Base-by-base conservation (phyloP, 2,888 invertebrate genomes). In the Hirtodrosophila confusa region DNA sequence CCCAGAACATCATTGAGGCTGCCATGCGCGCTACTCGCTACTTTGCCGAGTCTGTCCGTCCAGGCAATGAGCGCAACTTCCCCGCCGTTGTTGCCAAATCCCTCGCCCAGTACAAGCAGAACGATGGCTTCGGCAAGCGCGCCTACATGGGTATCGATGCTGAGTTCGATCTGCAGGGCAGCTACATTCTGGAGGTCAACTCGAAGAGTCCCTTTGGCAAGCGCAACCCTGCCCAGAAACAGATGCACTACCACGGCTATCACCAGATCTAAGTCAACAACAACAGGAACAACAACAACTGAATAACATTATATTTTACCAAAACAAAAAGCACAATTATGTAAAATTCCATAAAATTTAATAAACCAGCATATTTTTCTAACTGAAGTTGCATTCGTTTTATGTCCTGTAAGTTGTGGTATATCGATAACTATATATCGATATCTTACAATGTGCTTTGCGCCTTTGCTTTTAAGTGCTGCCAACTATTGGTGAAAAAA, bases 1-100 rank as follows among this genome's bases (percentile, higher is more conserved):
- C 90, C 33, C 41, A 77, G 35, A 89, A 90, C 35, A 83, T 91
- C 24, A 62, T 91, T 12, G 90, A 90, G 55, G 88, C 91, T 27
- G 76, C 79, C 27, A 72, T 88, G 67, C 88, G 87, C 23, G 88
- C 91, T 17, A 78, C 89, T 11, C 85, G 88, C 51, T 92, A 88
- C 76, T 92, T 80, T 35, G 90, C 91, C 58, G 91, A 91, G 66
- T 76, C 92, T 3, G 90, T 91, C n/a, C 73, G 83, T 47, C 90
- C 90, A 3, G 91, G 90, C 3, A 83, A 80, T 31, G 91, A 89
- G 58, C 87, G 84, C 40, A 90, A 89, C 69, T 92, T 91, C 86
- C 88, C 91, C 37, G 90, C 90, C 31, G 88, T 88, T 1, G 75
- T 82, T 10, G 90, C 91, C 73, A 88, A 80, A 24, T 91, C 91